Percentiles rank a stretch among this genome's conserved stretches.
Evolutionary conservation across 1,140 invertebrate genomes (phyloP).

Genomic region (Venustaconcha ellipsiformis): DNA sequence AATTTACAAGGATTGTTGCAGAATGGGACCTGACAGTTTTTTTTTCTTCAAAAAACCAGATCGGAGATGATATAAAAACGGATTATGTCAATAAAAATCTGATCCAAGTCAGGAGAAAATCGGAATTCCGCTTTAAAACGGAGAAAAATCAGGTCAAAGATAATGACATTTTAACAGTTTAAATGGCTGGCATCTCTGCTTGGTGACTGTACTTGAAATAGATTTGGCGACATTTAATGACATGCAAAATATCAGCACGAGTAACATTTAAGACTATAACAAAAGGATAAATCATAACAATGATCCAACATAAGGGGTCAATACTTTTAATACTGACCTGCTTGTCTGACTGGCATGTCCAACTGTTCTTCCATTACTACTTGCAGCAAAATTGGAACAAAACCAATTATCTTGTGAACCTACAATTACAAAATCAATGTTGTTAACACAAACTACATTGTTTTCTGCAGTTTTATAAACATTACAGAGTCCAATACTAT

Average conservation of each 20-base stretch:
- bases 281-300: neutral
- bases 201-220: neutral
- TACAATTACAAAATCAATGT: no score
- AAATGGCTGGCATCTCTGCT: neutral
- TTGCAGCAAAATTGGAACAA: constrained; percentile 92
- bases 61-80: no score
- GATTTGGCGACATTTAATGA: neutral
- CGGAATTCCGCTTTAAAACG: no score
- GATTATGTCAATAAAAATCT: no score
- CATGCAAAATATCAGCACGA: no score
- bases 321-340: constrained; percentile 72
- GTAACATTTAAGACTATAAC: no score
- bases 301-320: neutral
- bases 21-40: neutral
- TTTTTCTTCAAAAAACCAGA: neutral
- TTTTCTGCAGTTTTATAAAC: no score
- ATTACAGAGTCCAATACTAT: no score
- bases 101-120: no score
- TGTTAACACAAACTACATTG: no score
- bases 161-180: neutral
- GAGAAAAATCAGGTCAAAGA: neutral
- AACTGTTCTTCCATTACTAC: constrained; percentile 89
- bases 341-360: constrained; percentile 93
- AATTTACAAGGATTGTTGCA: no score
- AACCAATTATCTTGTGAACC: constrained; percentile 94